phyloP scores from a whole-genome alignment of 2,797 vertebrate genomes.

The Chrysolophus pictus region DNA sequence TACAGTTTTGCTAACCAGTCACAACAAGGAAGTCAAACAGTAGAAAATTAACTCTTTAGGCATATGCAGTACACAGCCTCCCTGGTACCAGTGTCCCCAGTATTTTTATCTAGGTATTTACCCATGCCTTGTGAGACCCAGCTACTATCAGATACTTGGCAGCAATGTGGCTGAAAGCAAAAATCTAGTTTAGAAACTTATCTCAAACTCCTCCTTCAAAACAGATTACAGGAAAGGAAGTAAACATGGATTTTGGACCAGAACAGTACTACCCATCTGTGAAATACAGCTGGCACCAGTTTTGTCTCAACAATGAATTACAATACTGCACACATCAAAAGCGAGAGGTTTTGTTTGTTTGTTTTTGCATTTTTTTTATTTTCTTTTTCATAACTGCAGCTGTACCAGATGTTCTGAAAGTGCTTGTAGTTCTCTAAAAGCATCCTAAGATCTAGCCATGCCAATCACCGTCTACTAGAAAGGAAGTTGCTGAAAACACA shows the following conservation, averaged over 20 bases:
- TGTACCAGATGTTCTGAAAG: neutral
- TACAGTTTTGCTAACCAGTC: neutral
- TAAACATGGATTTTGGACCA: neutral
- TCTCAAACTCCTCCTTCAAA: neutral
- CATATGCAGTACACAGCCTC: neutral
- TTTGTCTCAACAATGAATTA: neutral
- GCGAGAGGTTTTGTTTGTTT: neutral
- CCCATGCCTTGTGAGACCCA: neutral
- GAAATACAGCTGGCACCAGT: neutral
- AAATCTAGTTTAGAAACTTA: neutral
- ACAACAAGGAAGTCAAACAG: neutral
- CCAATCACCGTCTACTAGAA: neutral
- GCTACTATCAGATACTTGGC: neutral
- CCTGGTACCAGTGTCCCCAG: neutral
- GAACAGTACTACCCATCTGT: neutral
- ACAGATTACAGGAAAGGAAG: neutral
- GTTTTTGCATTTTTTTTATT: neutral
- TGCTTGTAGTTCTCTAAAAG: neutral
- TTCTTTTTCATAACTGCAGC: neutral
- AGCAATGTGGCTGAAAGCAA: neutral
- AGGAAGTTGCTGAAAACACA: neutral
- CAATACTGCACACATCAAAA: slow-evolving; percentile 19
- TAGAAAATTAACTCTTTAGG: neutral
- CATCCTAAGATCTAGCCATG: neutral
- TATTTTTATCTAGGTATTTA: neutral